Conservation (phyloP, 2,113 vertebrate species). For the Ophthalmolycus amberensis region DNA sequence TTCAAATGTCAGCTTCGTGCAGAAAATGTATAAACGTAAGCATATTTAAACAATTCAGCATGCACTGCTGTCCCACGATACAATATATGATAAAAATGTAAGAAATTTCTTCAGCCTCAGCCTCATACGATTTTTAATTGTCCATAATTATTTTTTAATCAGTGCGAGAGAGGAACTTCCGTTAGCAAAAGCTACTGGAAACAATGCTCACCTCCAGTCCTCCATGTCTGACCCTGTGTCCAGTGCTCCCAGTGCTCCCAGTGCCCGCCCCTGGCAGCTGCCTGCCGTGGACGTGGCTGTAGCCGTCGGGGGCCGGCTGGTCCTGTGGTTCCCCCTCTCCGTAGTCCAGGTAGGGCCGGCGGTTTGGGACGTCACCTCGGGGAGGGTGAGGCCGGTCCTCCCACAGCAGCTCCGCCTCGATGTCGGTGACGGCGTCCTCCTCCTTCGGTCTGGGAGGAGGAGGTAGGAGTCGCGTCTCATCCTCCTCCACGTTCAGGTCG, state of each 20-base stretch:
- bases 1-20: not conserved
- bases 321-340: slow-evolving; percentile 54
- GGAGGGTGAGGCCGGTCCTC: slow-evolving; percentile 70
- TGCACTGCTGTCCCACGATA: too few relatives aligned
- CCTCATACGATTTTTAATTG: too few relatives aligned
- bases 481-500: slow-evolving; percentile 58
- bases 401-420: slow-evolving; percentile 62
- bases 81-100: not conserved
- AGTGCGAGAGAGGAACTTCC: too few relatives aligned
- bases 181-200: not conserved
- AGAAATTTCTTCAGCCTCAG: too few relatives aligned
- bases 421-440: slow-evolving; percentile 56
- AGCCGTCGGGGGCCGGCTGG: slow-evolving; percentile 17
- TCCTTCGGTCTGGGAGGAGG: not conserved
- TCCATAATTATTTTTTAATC: too few relatives aligned
- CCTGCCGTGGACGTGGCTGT: slow-evolving; percentile 23
- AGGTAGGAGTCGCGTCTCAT: not conserved
- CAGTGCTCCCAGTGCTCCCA: not conserved
- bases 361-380: slow-evolving; percentile 78
- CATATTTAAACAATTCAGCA: not conserved
- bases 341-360: slow-evolving; percentile 57
- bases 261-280: slow-evolving; percentile 14
- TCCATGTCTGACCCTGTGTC: slow-evolving; percentile 35
- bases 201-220: slow-evolving; percentile 33
- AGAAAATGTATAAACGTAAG: not conserved